Conservation (phyloP, 2,113 vertebrate species). For the Oceanites oceanicus region DNA sequence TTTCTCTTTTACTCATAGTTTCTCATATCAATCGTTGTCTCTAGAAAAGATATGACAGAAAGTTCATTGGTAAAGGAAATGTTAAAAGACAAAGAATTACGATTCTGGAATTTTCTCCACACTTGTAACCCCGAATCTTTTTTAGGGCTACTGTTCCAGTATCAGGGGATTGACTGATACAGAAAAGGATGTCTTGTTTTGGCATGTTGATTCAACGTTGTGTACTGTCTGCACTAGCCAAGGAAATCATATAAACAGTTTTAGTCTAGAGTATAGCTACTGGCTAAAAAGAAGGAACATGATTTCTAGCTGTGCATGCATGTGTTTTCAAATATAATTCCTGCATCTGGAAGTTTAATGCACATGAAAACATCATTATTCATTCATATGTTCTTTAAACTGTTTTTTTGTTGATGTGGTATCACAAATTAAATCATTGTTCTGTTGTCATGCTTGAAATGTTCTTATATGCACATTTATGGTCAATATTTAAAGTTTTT, state of each 20-base stretch:
- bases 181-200: constrained; percentile 2
- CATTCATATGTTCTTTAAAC: constrained; percentile 20
- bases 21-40: constrained; percentile 47
- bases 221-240: neutral
- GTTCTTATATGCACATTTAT: constrained; percentile 35
- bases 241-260: constrained; percentile 14
- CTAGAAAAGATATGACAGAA: neutral
- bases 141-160: neutral
- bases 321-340: neutral
- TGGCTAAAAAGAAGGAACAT: neutral
- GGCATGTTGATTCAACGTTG: neutral
- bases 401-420: constrained; percentile 40
- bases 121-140: neutral
- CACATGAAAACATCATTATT: constrained; percentile 8
- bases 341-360: neutral
- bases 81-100: neutral
- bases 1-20: constrained; percentile 57
- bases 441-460: constrained; percentile 48
- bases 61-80: neutral
- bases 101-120: neutral
- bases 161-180: neutral
- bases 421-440: constrained; percentile 51
- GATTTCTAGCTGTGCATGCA: constrained; percentile 17
- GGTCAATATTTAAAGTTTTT: constrained; percentile 53
- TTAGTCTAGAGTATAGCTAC: neutral